phyloP scores from a whole-genome alignment of 2,113 vertebrate genomes.

The Aptenodytes patagonicus region DNA sequence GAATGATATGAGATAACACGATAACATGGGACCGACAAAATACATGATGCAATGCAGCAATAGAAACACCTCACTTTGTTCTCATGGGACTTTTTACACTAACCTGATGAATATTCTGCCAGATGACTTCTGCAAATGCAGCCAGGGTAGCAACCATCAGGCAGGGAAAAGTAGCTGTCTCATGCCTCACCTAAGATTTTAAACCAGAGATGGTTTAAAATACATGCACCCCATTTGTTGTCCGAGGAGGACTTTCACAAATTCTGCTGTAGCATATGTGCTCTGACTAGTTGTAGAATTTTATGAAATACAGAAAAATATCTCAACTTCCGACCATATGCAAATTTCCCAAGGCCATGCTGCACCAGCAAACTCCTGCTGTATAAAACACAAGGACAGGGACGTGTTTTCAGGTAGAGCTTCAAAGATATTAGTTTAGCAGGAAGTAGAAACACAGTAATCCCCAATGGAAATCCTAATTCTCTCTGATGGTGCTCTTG shows the following conservation, averaged over 20 bases:
- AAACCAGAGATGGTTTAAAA: background rate
- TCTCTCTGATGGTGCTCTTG: background rate
- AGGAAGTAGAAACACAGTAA: background rate
- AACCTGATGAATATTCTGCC: background rate
- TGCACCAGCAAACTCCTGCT: background rate
- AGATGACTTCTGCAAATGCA: background rate
- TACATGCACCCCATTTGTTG: background rate
- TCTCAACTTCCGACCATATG: background rate
- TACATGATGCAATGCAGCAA: background rate
- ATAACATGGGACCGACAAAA: background rate
- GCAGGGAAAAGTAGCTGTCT: background rate
- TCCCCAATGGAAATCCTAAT: background rate
- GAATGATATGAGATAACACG: background rate
- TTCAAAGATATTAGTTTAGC: background rate
- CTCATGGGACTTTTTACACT: background rate
- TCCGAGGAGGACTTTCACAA: background rate
- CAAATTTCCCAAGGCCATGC: background rate
- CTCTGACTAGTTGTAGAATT: background rate
- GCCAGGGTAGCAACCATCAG: background rate
- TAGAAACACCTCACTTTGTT: background rate
- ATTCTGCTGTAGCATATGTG: background rate
- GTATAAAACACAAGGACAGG: background rate
- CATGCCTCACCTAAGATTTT: background rate
- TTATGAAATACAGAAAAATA: background rate
- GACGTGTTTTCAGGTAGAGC: background rate